Base-by-base conservation (phyloP, 2,888 invertebrate genomes). In the Parnassius smintheus region DNA sequence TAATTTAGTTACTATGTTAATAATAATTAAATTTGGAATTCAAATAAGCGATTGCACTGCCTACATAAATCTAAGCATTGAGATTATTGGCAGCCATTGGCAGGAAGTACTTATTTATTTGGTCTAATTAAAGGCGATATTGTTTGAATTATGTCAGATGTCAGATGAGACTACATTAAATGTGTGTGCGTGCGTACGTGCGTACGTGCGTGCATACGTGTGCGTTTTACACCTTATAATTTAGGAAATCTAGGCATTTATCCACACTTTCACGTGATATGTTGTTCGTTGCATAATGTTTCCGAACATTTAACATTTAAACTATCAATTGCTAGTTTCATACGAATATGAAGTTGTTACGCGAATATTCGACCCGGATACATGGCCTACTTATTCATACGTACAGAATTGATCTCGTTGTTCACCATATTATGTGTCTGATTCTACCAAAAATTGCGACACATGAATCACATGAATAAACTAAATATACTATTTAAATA, bases 281-380 rank as follows among this genome's bases (percentile, higher is more conserved):
- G 66, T 61, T 68, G 68, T 70, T 59, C 55, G 64, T 75, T 75
- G 68, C 71, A 64, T 70, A 75, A 73, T 51, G 57, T 66, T 72
- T 71, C 66, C 61, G 68, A 74, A 75, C 72, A 72, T 72, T 72
- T 71, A 72, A 69, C 71, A 72, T 72, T 72, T 73, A 72, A 72
- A 64, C 73, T 73, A 74, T 74, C 66, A 69, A 68, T 72, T 70
- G 72, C 71, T 71, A 68, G 72, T 66, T 70, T 73, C 67, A 68
- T 72, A 68, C 67, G 59, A 74, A 72, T 74, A 71, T 75, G 70
- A 73, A 75, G 72, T 69, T 67, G 70, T 73, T 74, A 74, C 74
- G 70, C 74, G 75, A 72, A 74, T 63, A 69, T 65, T 66, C 65
- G 71, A 73, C 70, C 69, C 71, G 69, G 68, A 71, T 73, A 70